Percentiles rank a stretch among this genome's conserved stretches.
phyloP scores from a whole-genome alignment of 1,140 invertebrate genomes.

The Apis dorsata region DNA sequence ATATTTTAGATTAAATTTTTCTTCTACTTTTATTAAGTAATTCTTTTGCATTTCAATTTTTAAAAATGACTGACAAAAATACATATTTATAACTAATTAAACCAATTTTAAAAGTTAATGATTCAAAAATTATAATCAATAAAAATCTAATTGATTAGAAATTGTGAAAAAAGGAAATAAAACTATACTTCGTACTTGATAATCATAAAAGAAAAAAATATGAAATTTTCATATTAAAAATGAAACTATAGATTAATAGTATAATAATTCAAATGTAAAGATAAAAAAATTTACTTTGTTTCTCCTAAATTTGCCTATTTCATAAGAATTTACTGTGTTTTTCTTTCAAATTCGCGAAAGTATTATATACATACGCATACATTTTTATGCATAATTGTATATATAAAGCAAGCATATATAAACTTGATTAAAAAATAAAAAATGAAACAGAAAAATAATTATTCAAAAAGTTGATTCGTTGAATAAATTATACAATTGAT shows the following conservation, averaged over 20 bases:
- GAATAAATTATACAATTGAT: background rate
- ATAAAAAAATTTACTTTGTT: background rate
- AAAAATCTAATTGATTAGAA: background rate
- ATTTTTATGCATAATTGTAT: too few species aligned
- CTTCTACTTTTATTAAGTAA: background rate
- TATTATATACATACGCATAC: too few species aligned
- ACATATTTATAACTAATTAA: background rate
- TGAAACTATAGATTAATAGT: background rate
- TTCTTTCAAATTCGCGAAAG: too few species aligned
- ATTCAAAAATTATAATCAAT: background rate
- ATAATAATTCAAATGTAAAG: background rate
- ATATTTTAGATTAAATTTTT: background rate
- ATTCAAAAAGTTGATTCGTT: background rate
- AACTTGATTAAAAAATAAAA: background rate
- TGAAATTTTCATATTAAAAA: background rate
- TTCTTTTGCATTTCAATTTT: background rate
- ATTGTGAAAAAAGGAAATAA: background rate
- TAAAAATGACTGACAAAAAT: background rate
- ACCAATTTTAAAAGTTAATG: background rate
- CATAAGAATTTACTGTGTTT: too few species aligned
- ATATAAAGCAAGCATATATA: background rate
- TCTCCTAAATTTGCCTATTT: background rate
- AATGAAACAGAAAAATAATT: background rate
- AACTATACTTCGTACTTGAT: background rate
- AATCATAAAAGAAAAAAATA: background rate